Conservation (phyloP, 2,113 vertebrate genomes). For the Channa argus region DNA sequence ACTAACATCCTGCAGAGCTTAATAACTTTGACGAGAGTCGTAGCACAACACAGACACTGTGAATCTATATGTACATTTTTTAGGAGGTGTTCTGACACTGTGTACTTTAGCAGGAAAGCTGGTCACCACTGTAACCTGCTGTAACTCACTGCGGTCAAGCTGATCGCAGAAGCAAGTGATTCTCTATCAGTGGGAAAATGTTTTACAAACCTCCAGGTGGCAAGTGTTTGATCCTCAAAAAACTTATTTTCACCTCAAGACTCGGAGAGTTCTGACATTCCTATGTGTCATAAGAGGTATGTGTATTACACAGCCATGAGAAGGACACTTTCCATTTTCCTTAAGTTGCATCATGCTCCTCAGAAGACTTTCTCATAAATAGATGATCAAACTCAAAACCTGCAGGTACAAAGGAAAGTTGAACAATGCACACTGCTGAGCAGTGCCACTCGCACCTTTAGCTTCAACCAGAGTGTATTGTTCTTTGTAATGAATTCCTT, state of each 20-base stretch:
- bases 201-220: conserved; percentile 20
- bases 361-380: conserved; percentile 32
- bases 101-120: neutral
- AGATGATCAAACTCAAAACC: conserved; percentile 26
- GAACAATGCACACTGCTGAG: conserved; percentile 6
- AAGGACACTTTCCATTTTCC: conserved; percentile 45
- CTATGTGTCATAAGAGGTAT: conserved; percentile 26
- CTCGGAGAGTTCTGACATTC: conserved; percentile 25
- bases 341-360: conserved; percentile 58
- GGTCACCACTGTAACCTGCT: neutral
- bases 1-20: neutral
- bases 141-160: neutral
- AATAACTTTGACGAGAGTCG: neutral
- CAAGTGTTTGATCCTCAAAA: conserved; percentile 1
- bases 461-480: conserved; percentile 2
- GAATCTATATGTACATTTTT: too few relatives aligned
- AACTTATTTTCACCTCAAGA: conserved; percentile 25
- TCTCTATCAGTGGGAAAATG: neutral
- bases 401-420: conserved; percentile 14
- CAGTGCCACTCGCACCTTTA: conserved; percentile 6
- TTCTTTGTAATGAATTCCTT: neutral
- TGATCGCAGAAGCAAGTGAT: neutral
- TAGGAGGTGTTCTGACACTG: too few relatives aligned
- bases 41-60: neutral
- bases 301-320: neutral